Evolutionary conservation across 2,797 vertebrate genomes (phyloP).

Genomic region (Petrocephalus sullivani): DNA sequence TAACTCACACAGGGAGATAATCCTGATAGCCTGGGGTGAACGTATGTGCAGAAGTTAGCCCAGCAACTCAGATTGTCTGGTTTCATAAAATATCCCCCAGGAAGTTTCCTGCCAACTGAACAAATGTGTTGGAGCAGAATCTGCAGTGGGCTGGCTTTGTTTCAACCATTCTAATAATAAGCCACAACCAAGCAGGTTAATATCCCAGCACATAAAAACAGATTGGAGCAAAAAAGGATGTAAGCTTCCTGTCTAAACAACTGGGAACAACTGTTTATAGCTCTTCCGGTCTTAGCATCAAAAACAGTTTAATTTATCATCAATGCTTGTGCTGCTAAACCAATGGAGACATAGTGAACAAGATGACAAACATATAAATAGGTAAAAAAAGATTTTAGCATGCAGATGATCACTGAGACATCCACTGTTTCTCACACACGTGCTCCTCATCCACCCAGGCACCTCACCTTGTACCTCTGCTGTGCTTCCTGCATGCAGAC

Average conservation of each 20-base stretch:
- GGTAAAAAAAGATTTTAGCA: background rate
- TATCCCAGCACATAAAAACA: background rate
- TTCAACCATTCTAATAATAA: background rate
- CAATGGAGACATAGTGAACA: background rate
- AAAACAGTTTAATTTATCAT: background rate
- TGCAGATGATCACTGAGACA: background rate
- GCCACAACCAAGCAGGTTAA: background rate
- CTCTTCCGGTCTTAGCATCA: conserved; percentile 7
- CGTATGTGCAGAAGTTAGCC: background rate
- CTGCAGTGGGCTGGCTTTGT: background rate
- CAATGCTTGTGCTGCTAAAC: background rate
- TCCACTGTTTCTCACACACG: background rate
- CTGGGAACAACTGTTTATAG: background rate
- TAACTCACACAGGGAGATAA: conserved; percentile 4
- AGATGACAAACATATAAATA: background rate
- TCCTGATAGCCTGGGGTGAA: background rate
- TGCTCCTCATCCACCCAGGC: background rate
- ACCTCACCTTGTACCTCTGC: conserved; percentile 73
- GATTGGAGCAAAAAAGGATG: background rate
- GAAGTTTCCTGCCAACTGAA: background rate
- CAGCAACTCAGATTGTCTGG: background rate
- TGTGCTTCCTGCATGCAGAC: conserved; percentile 76
- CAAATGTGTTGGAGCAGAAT: background rate
- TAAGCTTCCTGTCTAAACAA: background rate
- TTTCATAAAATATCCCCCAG: conserved; percentile 4